Evolutionary conservation across 2,113 vertebrate genomes (phyloP), one percentile per base, ranked within the genome.

Genomic region (Arvicanthis niloticus): DNA sequence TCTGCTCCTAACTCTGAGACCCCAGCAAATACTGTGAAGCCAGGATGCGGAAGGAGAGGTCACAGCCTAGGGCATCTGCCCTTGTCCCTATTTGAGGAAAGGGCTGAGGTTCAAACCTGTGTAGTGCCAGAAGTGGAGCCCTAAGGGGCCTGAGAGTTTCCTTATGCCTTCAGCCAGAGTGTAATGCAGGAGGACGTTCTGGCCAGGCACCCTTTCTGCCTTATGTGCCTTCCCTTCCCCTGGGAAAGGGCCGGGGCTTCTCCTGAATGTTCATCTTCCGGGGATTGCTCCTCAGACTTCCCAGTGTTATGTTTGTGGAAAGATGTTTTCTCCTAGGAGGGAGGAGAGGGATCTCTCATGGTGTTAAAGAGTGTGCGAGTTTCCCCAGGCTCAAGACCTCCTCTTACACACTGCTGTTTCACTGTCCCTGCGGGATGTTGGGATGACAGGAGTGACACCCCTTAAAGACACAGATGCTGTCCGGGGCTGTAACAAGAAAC

Each of bases 331-430:
- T 42, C 26, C 15, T 0, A 12, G 22, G 48, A 73, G 37, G 45
- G 22, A 65, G 37, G 40, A 58, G 67, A n/a, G 16, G 9, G 1
- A n/a, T 5, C 53, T 88, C 51, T 62, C 37, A 12, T 5, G n/a
- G 29, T 15, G 9, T 26, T 31, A 29, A 53, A 26, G 72, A 72
- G 24, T 24, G 31, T 65, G 16, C 5, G 0, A 72, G 48, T 42
- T 24, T 2, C 16, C 21, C 19, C 22, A 26, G 19, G 37, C n/a
- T 1, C 70, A 12, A 45, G 7, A 3, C 5, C 3, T 17, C 45
- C 37, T 51, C 48, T 58, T 76, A 15, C 21, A 7, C 42, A 6
- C 67, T 2, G 10, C 37, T 58, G 0, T 40, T 42, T 24, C 24
- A 42, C 53, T 11, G n/a, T 26, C 11, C 58, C 48, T 9, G 4